Percentiles rank a stretch among this genome's conserved stretches.
These are phyloP conservation scores for Octopus bimaculoides DNA, from an alignment of 1,140 invertebrate species.

Conservation along the genomic window DNA sequence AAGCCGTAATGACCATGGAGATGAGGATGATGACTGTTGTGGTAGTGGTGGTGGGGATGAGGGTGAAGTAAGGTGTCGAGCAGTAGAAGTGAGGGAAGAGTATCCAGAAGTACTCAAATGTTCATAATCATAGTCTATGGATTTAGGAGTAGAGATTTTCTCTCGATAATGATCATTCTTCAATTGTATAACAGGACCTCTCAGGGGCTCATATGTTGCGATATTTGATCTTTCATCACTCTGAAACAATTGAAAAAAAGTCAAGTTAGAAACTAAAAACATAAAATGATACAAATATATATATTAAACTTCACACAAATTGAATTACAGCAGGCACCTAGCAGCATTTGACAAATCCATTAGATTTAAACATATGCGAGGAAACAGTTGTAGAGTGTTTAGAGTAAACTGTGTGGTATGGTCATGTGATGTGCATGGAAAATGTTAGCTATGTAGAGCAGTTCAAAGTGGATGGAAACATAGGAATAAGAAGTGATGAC, in stretches of 20 bases:
- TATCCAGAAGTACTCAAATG: not conserved
- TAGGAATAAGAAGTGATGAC: not conserved
- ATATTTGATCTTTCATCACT: constrained; percentile 2
- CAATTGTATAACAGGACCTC: constrained; percentile 1
- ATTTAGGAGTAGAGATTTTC: not conserved
- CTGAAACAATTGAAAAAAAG: not conserved
- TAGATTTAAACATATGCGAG: no score
- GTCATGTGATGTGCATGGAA: no score
- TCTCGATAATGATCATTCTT: constrained; percentile 1
- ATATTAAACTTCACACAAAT: no score
- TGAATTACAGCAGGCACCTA: no score
- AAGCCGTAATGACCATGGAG: not conserved
- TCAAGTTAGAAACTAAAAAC: not conserved
- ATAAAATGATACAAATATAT: no score
- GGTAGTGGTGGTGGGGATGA: not conserved
- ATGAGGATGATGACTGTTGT: not conserved
- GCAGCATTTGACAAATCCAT: no score
- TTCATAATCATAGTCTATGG: constrained; percentile 1
- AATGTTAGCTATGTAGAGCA: no score
- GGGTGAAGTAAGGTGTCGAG: not conserved
- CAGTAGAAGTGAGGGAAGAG: not conserved
- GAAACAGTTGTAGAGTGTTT: no score
- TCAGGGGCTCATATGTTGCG: not conserved
- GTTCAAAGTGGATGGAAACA: no score
- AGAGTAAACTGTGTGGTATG: no score